Percentiles rank a stretch among this genome's conserved stretches.
Evolutionary conservation across 2,113 vertebrate species (phyloP).

Genomic region (Pseudorectes ferrugineus): DNA sequence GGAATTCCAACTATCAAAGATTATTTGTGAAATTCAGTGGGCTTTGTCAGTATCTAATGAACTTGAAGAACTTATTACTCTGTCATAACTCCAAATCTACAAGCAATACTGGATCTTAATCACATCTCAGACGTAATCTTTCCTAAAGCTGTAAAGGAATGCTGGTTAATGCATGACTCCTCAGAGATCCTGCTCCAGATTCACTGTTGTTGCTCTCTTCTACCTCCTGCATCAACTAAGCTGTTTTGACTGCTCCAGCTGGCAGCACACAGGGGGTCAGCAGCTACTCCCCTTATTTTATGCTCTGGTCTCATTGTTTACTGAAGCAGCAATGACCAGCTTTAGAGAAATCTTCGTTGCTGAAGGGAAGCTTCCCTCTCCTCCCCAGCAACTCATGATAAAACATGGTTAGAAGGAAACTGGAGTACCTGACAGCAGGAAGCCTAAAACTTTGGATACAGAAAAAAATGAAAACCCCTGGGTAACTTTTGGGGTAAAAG

Average conservation of each 20-base stretch:
- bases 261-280: neutral
- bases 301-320: neutral
- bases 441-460: neutral
- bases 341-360: neutral
- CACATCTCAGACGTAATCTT: neutral
- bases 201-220: neutral
- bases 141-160: neutral
- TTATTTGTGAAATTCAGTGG: neutral
- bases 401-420: neutral
- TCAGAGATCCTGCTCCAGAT: neutral
- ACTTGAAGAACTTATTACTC: neutral
- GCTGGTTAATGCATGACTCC: neutral
- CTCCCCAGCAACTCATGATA: neutral
- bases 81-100: neutral
- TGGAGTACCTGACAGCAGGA: neutral
- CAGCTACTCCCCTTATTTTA: neutral
- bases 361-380: neutral
- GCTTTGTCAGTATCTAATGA: neutral
- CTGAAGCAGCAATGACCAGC: neutral
- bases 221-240: neutral
- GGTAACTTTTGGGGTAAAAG: neutral
- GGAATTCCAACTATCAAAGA: neutral
- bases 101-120: neutral
- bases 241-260: neutral
- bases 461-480: neutral